phyloP scores from a whole-genome alignment of 2,888 invertebrate species.

The Chelonus formosanus region DNA sequence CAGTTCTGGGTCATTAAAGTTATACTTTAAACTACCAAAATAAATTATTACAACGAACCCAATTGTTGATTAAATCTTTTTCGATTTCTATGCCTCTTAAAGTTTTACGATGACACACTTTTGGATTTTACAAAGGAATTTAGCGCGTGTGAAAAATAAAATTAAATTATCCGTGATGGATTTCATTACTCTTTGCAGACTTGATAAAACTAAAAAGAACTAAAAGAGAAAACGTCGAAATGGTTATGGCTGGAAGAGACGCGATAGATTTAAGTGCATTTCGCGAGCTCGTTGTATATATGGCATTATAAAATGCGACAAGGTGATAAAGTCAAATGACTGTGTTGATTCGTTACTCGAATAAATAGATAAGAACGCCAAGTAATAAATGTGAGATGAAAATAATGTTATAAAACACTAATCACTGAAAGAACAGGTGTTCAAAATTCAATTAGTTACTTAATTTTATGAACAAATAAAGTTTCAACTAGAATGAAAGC shows the following conservation, averaged over 20 bases:
- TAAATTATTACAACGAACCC: no score
- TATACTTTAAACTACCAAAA: no score
- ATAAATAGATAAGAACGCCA: slow-evolving; percentile 7
- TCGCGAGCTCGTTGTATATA: slow-evolving; percentile 16
- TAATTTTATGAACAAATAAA: no score
- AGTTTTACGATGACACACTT: no score
- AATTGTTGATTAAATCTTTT: slow-evolving; percentile 22
- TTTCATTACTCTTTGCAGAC: slow-evolving; percentile 38
- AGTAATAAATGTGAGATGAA: neutral
- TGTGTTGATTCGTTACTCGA: slow-evolving; percentile 37
- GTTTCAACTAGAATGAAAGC: no score
- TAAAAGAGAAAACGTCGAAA: slow-evolving; percentile 8
- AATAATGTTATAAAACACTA: slow-evolving; percentile 5
- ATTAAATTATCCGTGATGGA: slow-evolving; percentile 41
- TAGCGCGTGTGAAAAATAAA: slow-evolving; percentile 11
- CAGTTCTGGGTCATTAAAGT: no score
- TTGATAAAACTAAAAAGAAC: slow-evolving; percentile 31
- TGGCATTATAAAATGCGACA: slow-evolving; percentile 19
- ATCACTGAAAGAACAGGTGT: slow-evolving; percentile 17
- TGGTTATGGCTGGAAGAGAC: neutral
- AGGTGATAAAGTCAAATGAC: slow-evolving; percentile 38
- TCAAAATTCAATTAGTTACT: neutral
- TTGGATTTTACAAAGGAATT: neutral
- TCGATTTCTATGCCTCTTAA: slow-evolving; percentile 33
- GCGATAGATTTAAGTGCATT: slow-evolving; percentile 20